A percentile compares a stretch with the other conserved stretches of the same genome.
Evolutionary conservation across 2,113 vertebrate genomes (phyloP).

Genomic region (Lepidothrix coronata): DNA sequence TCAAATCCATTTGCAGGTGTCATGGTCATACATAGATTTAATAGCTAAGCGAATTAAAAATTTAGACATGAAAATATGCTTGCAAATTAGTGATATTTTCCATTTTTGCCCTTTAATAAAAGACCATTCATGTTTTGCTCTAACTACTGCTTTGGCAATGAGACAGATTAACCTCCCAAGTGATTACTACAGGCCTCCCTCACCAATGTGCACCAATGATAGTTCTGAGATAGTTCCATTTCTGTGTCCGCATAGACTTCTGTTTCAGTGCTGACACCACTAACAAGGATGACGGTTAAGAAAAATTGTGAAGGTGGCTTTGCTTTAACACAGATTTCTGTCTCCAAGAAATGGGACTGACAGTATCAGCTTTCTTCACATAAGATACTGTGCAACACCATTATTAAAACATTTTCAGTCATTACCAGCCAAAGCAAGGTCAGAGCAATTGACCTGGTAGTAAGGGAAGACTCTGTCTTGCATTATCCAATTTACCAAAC

Average conservation of each 20-base stretch:
- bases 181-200: background rate
- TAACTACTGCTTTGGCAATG: background rate
- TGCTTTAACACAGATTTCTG: background rate
- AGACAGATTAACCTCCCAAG: background rate
- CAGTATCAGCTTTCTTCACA: background rate
- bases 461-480: background rate
- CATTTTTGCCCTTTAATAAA: background rate
- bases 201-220: no score
- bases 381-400: background rate
- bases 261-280: background rate
- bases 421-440: background rate
- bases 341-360: background rate
- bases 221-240: background rate
- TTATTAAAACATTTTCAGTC: background rate
- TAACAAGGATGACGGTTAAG: background rate
- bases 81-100: background rate
- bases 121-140: background rate
- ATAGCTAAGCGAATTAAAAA: background rate
- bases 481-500: background rate
- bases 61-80: background rate
- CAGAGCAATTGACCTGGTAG: background rate
- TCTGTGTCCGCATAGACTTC: fast-evolving
- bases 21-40: background rate
- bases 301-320: background rate
- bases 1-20: background rate